Evolutionary conservation across 2,888 invertebrate genomes (phyloP).

Genomic region (Panzeria rudis): DNA sequence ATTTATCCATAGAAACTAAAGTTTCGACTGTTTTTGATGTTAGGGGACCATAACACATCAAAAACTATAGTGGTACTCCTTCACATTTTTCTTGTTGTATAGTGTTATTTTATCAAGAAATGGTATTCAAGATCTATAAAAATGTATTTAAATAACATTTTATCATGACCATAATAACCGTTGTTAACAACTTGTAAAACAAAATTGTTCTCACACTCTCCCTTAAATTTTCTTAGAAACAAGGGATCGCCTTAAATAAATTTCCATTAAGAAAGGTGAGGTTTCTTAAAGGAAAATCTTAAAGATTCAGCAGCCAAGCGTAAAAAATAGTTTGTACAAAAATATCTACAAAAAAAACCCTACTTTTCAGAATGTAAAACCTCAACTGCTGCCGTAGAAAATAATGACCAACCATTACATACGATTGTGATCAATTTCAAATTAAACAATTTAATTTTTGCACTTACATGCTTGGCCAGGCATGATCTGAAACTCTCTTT

Average conservation of each 20-base stretch:
- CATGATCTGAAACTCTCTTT: slow-evolving; percentile 9
- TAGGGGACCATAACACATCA: no score
- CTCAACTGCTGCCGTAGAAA: slow-evolving; percentile 56
- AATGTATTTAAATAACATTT: slow-evolving; percentile 37
- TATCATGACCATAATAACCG: slow-evolving; percentile 33
- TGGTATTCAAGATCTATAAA: not conserved
- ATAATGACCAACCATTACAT: slow-evolving; percentile 61
- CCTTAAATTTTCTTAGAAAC: slow-evolving; percentile 19
- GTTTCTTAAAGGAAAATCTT: slow-evolving; percentile 37
- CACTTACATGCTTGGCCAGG: slow-evolving; percentile 66
- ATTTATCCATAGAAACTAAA: no score
- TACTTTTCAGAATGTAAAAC: slow-evolving; percentile 35
- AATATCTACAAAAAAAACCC: no score
- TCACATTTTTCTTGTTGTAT: no score
- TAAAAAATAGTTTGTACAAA: slow-evolving; percentile 8
- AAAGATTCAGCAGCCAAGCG: slow-evolving; percentile 44
- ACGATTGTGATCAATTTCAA: slow-evolving; percentile 67
- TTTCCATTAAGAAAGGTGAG: slow-evolving; percentile 53
- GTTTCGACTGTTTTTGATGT: no score
- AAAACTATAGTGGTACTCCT: no score
- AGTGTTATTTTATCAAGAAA: no score
- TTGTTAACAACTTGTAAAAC: slow-evolving; percentile 65
- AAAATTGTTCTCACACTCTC: slow-evolving; percentile 70
- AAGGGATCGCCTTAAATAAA: slow-evolving; percentile 41
- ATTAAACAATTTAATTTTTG: slow-evolving; percentile 72